Percentiles rank a stretch among this genome's conserved stretches.
Conservation (phyloP, 2,113 vertebrate genomes). For the Xenopus tropicalis region DNA sequence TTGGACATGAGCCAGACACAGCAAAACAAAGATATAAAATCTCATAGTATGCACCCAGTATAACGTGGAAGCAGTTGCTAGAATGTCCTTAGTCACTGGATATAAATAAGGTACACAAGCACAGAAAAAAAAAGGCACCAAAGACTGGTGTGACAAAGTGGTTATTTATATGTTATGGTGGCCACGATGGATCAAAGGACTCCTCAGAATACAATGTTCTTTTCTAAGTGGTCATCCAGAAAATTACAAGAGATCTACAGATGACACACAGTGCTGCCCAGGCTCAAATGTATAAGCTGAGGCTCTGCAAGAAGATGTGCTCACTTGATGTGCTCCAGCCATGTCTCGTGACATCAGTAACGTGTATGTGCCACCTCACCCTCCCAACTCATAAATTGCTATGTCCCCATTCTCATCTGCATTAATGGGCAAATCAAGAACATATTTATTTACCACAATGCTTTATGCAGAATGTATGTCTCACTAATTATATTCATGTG, state of each 20-base stretch:
- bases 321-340: not conserved
- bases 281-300: not conserved
- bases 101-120: constrained; percentile 53
- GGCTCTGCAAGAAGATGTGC: constrained; percentile 5
- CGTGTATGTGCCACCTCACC: not conserved
- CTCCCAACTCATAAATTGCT: no score
- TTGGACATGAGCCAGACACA: constrained; percentile 68
- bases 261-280: not conserved
- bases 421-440: no score
- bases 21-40: constrained; percentile 65
- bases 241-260: not conserved
- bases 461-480: no score
- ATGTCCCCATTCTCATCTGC: no score
- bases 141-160: constrained; percentile 39
- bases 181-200: not conserved
- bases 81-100: constrained; percentile 49
- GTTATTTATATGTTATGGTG: constrained; percentile 12
- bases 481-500: no score
- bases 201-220: not conserved
- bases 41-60: constrained; percentile 51
- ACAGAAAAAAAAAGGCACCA: constrained; percentile 40
- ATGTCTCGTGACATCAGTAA: constrained; percentile 5
- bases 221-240: not conserved
- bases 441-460: no score
- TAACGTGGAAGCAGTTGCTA: constrained; percentile 27